Evolutionary conservation across 2,888 invertebrate species (phyloP), one percentile per base, ranked within the genome.

Genomic region (Pasiphila rectangulata): DNA sequence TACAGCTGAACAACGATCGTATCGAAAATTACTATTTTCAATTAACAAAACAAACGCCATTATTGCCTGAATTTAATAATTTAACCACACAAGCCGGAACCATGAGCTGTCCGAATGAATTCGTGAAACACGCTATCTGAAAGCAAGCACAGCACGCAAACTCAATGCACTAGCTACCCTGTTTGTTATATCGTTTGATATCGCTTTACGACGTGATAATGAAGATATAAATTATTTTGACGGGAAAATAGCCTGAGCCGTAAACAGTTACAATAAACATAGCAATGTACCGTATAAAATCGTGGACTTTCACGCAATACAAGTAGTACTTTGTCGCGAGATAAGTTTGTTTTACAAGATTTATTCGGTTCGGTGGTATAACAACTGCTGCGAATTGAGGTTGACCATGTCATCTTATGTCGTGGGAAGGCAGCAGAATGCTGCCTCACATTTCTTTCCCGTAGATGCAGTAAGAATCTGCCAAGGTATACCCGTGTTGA

Each of bases 71-170:
- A 63, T 66, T 72, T 62, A 63, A 58, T 66, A 54, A 56, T 69
- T 71, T 66, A 74, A 73, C 67, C 69, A 59, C 63, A 59, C 59
- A 56, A 57, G 52, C 55, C 51, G 56, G 59, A 69, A 57, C 69
- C 72, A 73, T 72, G 71, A 55, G 49, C 65, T 59, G 63, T 44
- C 57, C 57, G 63, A 72, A 67, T 61, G 56, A 61, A 64, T 68
- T 59, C 51, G 59, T 57, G 61, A 61, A 64, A 56, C 60, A 63
- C 60, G 58, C 61, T 43, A 49, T 54, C 51, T 32, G 35, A 57
- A 57, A 52, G 42, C 51, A 45, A 27, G 39, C 40, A 13, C 4
- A 17, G 34, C 58, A 58, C 56, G 58, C 58, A 42, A 54, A 37
- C 41, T 52, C 40, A 49, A 32, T 9, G 16, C 9, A 30, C 17